Evolutionary conservation across 2,888 invertebrate species (phyloP).

Genomic region (Galeopsomyia nigrocyanea): DNA sequence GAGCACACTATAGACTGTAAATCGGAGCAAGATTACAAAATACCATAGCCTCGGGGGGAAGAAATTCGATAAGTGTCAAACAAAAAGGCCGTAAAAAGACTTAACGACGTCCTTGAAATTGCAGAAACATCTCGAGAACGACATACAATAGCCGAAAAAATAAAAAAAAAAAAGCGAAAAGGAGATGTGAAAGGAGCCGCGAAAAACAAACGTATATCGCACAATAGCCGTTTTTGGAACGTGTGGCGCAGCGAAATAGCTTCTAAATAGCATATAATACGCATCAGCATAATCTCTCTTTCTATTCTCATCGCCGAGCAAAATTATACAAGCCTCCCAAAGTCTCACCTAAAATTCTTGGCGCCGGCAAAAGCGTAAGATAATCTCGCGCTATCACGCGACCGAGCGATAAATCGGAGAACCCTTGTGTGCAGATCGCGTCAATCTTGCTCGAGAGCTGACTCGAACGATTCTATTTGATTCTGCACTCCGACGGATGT

Average conservation of each 20-base stretch:
- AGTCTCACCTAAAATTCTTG: conserved; percentile 35
- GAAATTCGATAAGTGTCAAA: no score
- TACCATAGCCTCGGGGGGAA: no score
- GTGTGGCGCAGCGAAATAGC: conserved; percentile 20
- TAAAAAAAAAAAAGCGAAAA: background rate
- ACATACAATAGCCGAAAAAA: no score
- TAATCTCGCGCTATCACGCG: conserved; percentile 44
- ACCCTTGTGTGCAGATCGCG: background rate
- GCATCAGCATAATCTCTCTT: conserved; percentile 3
- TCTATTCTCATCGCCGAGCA: background rate
- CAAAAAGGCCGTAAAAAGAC: no score
- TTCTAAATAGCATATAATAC: conserved; percentile 19
- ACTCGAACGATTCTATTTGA: background rate
- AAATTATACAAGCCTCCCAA: conserved; percentile 35
- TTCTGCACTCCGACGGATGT: no score
- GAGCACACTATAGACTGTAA: no score
- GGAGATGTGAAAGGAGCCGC: background rate
- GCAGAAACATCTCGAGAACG: no score
- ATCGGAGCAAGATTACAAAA: no score
- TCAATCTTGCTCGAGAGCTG: background rate
- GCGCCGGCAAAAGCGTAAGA: conserved; percentile 3
- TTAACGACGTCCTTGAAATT: no score
- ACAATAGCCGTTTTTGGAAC: background rate
- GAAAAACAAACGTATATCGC: conserved; percentile 7
- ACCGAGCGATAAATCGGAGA: conserved; percentile 35